Base-by-base conservation (phyloP, 1,140 invertebrate species). In the Zaprionus nigranus region DNA sequence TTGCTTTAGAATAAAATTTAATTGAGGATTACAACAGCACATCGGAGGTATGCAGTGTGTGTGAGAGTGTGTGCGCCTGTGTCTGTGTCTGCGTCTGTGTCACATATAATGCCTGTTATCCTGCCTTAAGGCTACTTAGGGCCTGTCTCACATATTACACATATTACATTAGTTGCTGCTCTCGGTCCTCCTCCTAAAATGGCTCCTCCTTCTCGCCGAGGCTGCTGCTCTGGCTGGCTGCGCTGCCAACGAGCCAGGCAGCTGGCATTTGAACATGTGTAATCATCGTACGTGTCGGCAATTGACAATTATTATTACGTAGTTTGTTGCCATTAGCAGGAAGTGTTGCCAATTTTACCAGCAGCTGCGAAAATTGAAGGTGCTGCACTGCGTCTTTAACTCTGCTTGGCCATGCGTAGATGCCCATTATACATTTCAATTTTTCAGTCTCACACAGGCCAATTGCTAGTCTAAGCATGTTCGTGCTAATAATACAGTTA, bases 1-100 rank as follows among this genome's bases (percentile, higher is more conserved):
- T 88, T 90, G 85, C 85, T 88, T 90, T 88, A 85, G 85, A 88
- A 90, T 90, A 88, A 88, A 88, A 88, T 88, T 88, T 88, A 88
- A 88, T 88, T 88, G 85, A 78, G 85, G 85, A 90, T 88, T 88
- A 88, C 81, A 60, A 36, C 75, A 71, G 65, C 64, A 76, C 62
- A 58, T 53, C n/a, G 62, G 64, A 51, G 61, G 59, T 46, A 12
- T 72, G 40, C 40, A 63, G 30, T 49, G 34, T 36, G 28, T 43
- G n/a, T 49, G 22, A 17, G 17, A 69, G 53, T 58, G 43, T 57
- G 20, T 68, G 38, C 2, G 30, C 24, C 24, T 11, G 30, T 57
- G 58, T 30, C 15, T 13, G 34, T 24, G 34, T 20, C 28, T 49
- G 49, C 54, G 53, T 43, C 51, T 79, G 64, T 83, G 81, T 80